Percentiles rank a stretch among this genome's conserved stretches.
phyloP scores from a whole-genome alignment of 2,888 invertebrate genomes.

The Eupithecia tripunctaria region DNA sequence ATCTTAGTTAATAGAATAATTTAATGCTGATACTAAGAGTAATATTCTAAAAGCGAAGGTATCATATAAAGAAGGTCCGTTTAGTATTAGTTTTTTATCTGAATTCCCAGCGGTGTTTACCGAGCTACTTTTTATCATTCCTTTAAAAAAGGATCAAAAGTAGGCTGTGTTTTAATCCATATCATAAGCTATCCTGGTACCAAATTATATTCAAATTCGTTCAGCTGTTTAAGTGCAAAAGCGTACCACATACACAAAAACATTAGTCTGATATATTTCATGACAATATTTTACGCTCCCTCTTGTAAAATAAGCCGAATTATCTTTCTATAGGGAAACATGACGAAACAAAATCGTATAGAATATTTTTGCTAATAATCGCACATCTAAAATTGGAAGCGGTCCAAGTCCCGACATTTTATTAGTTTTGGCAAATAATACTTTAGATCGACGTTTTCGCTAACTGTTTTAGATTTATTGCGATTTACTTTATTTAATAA shows the following conservation, averaged over 20 bases:
- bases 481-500: neutral
- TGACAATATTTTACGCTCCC: neutral
- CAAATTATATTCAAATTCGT: neutral
- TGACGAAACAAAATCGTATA: slow-evolving; percentile 76
- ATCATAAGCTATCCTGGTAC: neutral
- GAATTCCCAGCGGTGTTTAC: no score
- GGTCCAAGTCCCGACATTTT: slow-evolving; percentile 66
- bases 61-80: neutral
- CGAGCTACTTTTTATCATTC: no score
- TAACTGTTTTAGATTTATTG: slow-evolving; percentile 48
- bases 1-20: neutral
- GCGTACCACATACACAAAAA: neutral
- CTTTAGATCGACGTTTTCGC: slow-evolving; percentile 65
- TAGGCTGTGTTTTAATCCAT: neutral
- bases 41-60: neutral
- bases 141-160: neutral
- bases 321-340: slow-evolving; percentile 64
- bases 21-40: neutral
- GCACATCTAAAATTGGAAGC: slow-evolving; percentile 72
- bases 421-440: slow-evolving; percentile 63
- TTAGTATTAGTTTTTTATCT: no score
- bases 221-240: neutral
- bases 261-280: neutral
- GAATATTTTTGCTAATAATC: slow-evolving; percentile 59
- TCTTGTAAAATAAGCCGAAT: slow-evolving; percentile 40